These are phyloP conservation scores for Limnodromus scolopaceus DNA, from an alignment of 2,797 vertebrate genomes.

Conservation along the genomic window DNA sequence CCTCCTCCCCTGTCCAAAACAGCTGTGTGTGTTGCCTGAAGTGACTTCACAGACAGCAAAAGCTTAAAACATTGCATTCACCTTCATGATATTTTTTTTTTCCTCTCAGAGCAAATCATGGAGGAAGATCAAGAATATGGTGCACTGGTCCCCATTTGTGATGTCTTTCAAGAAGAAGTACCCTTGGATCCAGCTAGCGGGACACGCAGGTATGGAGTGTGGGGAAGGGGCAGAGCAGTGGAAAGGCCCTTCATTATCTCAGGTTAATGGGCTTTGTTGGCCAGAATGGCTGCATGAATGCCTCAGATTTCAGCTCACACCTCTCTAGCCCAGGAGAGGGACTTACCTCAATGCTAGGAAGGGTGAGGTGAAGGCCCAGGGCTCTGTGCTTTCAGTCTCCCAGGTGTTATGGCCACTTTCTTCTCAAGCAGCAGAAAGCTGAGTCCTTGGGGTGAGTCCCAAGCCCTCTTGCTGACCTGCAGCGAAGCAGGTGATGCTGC, in stretches of 20 bases:
- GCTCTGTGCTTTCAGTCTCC: background rate
- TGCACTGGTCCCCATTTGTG: constrained; percentile 97
- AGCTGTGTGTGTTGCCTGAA: background rate
- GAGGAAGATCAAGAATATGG: constrained; percentile 99
- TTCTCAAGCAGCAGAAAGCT: background rate
- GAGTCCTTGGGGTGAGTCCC: background rate
- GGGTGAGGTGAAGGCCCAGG: background rate
- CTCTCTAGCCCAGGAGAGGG: background rate
- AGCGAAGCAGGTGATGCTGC: background rate
- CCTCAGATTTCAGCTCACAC: background rate
- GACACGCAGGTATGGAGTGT: constrained; percentile 88
- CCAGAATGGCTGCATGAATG: background rate
- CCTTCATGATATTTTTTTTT: background rate
- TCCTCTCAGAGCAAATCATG: constrained; percentile 92
- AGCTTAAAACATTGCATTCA: background rate
- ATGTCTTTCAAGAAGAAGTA: constrained; percentile 99
- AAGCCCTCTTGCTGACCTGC: background rate
- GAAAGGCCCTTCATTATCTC: background rate
- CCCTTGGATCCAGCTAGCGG: constrained; percentile 97
- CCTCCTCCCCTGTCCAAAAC: background rate
- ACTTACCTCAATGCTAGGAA: background rate
- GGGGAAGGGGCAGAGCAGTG: background rate
- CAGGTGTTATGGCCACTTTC: background rate
- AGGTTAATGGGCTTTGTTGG: background rate
- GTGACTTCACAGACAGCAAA: background rate